Conservation (phyloP, 2,113 vertebrate species). For the Odocoileus hemionus region DNA sequence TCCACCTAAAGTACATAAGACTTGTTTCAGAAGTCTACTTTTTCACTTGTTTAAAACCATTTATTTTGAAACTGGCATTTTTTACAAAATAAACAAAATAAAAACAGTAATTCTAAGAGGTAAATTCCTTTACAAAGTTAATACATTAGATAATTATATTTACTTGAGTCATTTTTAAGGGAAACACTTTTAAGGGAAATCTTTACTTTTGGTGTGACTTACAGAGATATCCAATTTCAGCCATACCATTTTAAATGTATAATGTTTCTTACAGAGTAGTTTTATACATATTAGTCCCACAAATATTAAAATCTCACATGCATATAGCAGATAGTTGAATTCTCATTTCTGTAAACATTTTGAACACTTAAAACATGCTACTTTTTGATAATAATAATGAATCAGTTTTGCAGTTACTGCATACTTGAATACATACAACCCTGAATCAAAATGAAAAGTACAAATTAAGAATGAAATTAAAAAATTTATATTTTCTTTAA, state of each 20-base stretch:
- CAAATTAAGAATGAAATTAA: constrained; percentile 33
- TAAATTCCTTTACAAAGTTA: background rate
- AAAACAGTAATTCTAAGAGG: constrained; percentile 3
- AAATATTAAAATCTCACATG: background rate
- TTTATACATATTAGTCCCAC: background rate
- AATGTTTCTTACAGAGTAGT: background rate
- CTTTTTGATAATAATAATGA: background rate
- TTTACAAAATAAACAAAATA: background rate
- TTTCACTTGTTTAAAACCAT: background rate
- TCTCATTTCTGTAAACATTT: constrained; percentile 2
- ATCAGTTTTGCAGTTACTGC: background rate
- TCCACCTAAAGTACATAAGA: background rate
- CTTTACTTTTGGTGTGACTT: constrained; percentile 42
- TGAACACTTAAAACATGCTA: background rate
- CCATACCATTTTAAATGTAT: background rate
- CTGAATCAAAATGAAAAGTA: background rate
- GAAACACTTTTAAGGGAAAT: constrained; percentile 16
- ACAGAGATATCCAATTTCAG: background rate
- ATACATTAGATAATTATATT: background rate
- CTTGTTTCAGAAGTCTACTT: background rate
- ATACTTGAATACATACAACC: background rate
- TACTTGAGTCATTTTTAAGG: background rate
- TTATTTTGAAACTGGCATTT: background rate
- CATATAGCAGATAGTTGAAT: background rate
- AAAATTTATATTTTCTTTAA: background rate